These are phyloP conservation scores for Dynastes grantii DNA, from an alignment of 2,888 invertebrate genomes.

Conservation along the genomic window DNA sequence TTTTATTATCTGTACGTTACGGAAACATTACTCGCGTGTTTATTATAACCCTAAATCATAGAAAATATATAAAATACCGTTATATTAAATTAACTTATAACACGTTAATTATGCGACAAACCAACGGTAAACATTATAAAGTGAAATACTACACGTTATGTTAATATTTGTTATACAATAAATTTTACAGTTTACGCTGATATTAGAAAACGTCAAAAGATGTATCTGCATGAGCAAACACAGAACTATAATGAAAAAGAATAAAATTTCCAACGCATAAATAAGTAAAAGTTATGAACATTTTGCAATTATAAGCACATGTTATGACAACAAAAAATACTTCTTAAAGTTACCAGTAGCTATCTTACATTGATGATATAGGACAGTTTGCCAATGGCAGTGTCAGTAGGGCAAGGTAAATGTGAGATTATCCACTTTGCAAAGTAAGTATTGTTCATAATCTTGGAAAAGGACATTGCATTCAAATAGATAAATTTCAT, in stretches of 20 bases:
- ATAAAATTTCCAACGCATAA: background rate
- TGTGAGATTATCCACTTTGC: background rate
- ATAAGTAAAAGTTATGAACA: background rate
- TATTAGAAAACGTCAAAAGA: conserved; percentile 9
- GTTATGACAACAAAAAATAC: background rate
- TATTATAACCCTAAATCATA: background rate
- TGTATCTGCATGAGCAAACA: background rate
- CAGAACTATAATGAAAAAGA: background rate
- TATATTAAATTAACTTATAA: background rate
- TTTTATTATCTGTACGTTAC: too few species aligned
- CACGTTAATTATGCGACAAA: conserved; percentile 19
- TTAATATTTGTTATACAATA: conserved; percentile 24
- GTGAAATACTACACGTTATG: background rate
- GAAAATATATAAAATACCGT: background rate
- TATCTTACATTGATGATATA: background rate
- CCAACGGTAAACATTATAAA: conserved; percentile 26
- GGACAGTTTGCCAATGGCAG: too few species aligned
- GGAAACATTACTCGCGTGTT: too few species aligned
- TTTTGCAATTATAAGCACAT: background rate
- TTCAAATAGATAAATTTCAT: too few species aligned
- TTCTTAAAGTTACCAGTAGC: background rate
- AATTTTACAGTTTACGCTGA: background rate
- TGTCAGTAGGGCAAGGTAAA: background rate
- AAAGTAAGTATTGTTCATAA: background rate
- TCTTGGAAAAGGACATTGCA: too few species aligned